Evolutionary conservation across 2,797 vertebrate genomes (phyloP).

Genomic region (Trichosurus vulpecula): DNA sequence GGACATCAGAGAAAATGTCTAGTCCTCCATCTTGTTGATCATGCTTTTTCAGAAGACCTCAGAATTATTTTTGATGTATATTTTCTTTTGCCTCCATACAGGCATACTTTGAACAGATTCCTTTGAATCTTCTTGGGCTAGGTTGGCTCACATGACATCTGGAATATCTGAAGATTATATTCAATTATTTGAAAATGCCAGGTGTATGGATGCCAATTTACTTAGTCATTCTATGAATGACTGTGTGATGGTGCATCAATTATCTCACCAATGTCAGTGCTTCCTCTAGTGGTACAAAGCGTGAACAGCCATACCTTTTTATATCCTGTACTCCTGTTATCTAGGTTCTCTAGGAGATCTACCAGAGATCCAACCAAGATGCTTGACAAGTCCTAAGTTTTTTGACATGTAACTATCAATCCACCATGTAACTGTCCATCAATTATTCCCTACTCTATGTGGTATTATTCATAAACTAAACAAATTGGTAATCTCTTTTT

Average conservation of each 20-base stretch:
- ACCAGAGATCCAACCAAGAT: background rate
- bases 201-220: background rate
- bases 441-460: background rate
- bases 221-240: background rate
- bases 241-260: background rate
- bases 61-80: background rate
- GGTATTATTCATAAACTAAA: background rate
- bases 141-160: background rate
- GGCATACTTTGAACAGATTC: background rate
- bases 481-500: background rate
- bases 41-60: background rate
- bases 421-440: background rate
- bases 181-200: background rate
- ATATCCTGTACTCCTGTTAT: background rate
- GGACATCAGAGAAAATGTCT: background rate
- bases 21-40: background rate
- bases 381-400: background rate
- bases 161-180: background rate
- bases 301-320: background rate
- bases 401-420: background rate
- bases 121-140: background rate
- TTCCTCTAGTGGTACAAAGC: background rate
- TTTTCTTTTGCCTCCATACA: background rate
- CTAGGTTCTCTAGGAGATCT: background rate
- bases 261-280: background rate